phyloP scores from a whole-genome alignment of 2,888 invertebrate species.

The Cataglyphis albicans region DNA sequence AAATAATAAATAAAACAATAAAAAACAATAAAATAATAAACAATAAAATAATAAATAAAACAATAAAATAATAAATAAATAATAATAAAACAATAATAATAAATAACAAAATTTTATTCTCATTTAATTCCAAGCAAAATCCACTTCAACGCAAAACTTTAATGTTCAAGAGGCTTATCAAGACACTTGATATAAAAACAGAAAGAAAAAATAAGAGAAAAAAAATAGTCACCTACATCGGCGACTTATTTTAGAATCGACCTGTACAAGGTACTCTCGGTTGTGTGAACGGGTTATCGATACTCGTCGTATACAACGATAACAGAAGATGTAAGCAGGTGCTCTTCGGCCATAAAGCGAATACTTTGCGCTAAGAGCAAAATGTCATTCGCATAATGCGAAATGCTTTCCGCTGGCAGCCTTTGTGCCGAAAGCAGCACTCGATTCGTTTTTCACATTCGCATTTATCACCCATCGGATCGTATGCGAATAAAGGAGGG shows the following conservation, averaged over 20 bases:
- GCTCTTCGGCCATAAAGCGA: conserved; percentile 10
- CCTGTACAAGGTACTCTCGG: background rate
- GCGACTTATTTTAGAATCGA: conserved; percentile 2
- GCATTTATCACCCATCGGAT: conserved; percentile 51
- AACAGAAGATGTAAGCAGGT: conserved; percentile 27
- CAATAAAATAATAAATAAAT: too few species aligned
- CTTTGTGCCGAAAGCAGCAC: conserved; percentile 46
- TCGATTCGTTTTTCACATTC: conserved; percentile 54
- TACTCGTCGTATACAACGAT: conserved; percentile 24
- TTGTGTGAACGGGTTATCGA: conserved; percentile 33
- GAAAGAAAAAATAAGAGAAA: background rate
- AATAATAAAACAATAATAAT: too few species aligned
- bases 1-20: too few species aligned
- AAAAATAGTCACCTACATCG: background rate
- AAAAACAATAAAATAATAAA: too few species aligned
- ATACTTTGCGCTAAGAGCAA: conserved; percentile 45
- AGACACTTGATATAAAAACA: background rate
- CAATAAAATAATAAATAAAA: too few species aligned
- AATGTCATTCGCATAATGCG: conserved; percentile 51
- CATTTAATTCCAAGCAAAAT: background rate
- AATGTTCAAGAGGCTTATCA: background rate
- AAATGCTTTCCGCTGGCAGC: conserved; percentile 27
- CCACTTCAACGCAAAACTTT: background rate
- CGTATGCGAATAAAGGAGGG: conserved; percentile 35
- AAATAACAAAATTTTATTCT: background rate